These are phyloP conservation scores for Wiebesia pumilae DNA, from an alignment of 1,140 invertebrate genomes.

Conservation along the genomic window DNA sequence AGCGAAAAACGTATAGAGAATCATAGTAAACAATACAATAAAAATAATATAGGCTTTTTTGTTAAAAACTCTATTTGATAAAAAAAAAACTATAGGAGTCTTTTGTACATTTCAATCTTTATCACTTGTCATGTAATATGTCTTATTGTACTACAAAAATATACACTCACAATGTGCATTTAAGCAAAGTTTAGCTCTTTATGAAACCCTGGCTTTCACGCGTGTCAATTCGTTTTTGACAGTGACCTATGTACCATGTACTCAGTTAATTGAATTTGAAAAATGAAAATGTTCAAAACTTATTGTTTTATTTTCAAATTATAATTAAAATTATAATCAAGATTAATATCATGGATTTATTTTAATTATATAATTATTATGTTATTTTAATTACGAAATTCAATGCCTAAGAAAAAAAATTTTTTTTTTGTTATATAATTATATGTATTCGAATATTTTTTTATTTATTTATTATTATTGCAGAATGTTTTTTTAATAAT, in stretches of 20 bases:
- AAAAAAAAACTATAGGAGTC: constrained; percentile 40
- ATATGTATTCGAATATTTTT: too few relatives aligned
- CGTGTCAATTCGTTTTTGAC: not conserved
- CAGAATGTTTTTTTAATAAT: too few relatives aligned
- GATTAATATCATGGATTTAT: not conserved
- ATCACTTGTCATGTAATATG: constrained; percentile 44
- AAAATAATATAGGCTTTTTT: constrained; percentile 44
- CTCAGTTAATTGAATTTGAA: too few relatives aligned
- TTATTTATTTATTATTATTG: too few relatives aligned
- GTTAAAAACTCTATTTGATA: constrained; percentile 45
- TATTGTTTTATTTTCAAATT: too few relatives aligned
- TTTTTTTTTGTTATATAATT: too few relatives aligned
- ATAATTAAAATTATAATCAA: not conserved
- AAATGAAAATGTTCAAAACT: too few relatives aligned
- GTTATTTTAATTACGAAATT: not conserved
- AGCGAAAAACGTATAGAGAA: not conserved
- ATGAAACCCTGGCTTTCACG: not conserved
- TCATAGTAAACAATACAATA: constrained; percentile 2
- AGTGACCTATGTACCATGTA: not conserved
- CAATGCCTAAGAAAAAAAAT: too few relatives aligned
- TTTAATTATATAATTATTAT: too few relatives aligned
- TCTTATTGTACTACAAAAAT: constrained; percentile 49
- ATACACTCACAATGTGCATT: constrained; percentile 52
- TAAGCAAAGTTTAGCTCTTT: constrained; percentile 31
- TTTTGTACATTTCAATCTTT: constrained; percentile 52